Conservation (phyloP, 2,888 invertebrate genomes). For the Aleiodes alternator region DNA sequence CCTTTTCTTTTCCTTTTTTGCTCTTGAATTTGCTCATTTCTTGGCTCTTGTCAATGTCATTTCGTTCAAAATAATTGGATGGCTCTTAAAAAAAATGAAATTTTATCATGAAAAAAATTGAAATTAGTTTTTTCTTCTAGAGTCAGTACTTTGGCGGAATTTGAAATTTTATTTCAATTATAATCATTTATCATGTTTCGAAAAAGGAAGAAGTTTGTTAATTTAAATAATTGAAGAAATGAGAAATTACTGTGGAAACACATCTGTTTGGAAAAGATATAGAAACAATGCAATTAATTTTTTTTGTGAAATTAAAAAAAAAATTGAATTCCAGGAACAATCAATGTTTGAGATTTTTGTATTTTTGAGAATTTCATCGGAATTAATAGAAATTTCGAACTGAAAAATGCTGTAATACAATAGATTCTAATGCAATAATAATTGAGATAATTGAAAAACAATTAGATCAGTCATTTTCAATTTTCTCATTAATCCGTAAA, state of each 20-base stretch:
- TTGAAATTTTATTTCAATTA: neutral
- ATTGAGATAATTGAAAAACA: neutral
- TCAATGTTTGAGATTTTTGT: too few species aligned
- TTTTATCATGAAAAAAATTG: too few species aligned
- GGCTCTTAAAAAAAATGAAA: too few species aligned
- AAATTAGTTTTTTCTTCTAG: constrained; percentile 2
- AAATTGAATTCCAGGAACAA: neutral
- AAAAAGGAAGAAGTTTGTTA: constrained; percentile 15
- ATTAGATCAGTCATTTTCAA: neutral
- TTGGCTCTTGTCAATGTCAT: constrained; percentile 41
- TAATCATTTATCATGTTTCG: neutral
- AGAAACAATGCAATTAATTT: neutral
- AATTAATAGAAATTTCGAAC: too few species aligned
- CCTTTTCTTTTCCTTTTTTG: constrained; percentile 21
- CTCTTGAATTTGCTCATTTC: constrained; percentile 35
- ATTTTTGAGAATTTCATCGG: too few species aligned
- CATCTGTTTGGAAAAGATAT: neutral
- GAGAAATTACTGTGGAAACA: constrained; percentile 30
- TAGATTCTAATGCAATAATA: neutral
- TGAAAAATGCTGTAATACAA: too few species aligned
- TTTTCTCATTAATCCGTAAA: too few species aligned
- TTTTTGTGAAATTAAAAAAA: constrained; percentile 7
- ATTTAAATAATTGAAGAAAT: constrained; percentile 11
- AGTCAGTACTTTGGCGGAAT: constrained; percentile 21
- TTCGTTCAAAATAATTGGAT: neutral